These are phyloP conservation scores for Callipepla californica DNA, from an alignment of 2,113 vertebrate genomes.

Conservation along the genomic window DNA sequence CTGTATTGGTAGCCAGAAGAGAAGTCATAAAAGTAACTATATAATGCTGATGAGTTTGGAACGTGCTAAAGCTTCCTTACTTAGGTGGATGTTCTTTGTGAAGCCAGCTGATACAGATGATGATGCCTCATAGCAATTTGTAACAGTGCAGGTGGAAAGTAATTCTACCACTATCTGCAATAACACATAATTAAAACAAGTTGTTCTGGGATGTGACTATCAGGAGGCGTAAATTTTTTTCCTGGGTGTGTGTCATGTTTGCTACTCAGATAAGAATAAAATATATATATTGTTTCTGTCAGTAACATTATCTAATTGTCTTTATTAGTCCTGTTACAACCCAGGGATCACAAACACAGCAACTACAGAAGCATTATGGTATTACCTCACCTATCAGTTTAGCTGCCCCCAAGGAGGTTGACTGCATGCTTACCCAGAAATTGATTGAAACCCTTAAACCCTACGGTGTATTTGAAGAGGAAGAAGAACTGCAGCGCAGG, in stretches of 20 bases:
- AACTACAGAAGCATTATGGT: slow-evolving; percentile 87
- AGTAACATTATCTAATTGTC: slow-evolving; percentile 72
- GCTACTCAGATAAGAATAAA: not conserved
- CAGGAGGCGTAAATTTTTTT: not conserved
- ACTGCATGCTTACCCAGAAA: slow-evolving; percentile 86
- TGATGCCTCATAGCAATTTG: not conserved
- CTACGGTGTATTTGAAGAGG: slow-evolving; percentile 89
- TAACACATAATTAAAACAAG: not conserved
- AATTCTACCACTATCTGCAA: not conserved
- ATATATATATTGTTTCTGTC: not conserved
- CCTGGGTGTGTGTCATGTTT: not conserved
- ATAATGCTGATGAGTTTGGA: not conserved
- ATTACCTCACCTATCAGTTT: slow-evolving; percentile 91
- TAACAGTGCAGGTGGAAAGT: not conserved
- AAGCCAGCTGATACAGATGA: not conserved
- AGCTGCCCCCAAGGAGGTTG: slow-evolving; percentile 86
- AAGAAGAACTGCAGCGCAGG: slow-evolving; percentile 90
- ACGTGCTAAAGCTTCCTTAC: not conserved
- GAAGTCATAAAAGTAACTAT: not conserved
- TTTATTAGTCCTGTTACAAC: slow-evolving; percentile 84
- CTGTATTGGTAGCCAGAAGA: not conserved
- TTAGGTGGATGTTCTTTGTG: not conserved
- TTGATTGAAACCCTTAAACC: slow-evolving; percentile 87
- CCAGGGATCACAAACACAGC: slow-evolving; percentile 85
- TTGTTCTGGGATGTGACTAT: not conserved